Conservation (phyloP, 2,888 invertebrate species). For the Sesamia inferens region DNA sequence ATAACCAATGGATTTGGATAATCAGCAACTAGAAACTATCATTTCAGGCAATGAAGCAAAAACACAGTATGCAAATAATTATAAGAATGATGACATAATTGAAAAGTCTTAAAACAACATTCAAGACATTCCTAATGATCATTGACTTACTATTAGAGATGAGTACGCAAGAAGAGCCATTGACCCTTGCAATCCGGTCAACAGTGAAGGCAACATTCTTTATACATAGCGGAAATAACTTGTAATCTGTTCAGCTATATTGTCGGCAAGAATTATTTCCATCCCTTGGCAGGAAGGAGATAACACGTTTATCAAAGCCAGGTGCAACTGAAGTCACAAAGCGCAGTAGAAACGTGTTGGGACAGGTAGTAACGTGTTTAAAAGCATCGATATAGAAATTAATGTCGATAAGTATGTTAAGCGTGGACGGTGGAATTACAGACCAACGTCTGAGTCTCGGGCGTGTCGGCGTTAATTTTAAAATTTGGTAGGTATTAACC, state of each 20-base stretch:
- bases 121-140: conserved; percentile 13
- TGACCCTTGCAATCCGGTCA: conserved; percentile 37
- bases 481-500: neutral
- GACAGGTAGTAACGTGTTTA: conserved; percentile 50
- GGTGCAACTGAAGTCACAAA: conserved; percentile 36
- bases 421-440: neutral
- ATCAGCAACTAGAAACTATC: neutral
- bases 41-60: neutral
- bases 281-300: conserved; percentile 37
- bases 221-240: conserved; percentile 44
- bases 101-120: neutral
- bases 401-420: conserved; percentile 19
- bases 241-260: conserved; percentile 27
- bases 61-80: neutral
- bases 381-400: conserved; percentile 25
- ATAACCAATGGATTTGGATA: neutral
- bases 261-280: conserved; percentile 1
- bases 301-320: conserved; percentile 54
- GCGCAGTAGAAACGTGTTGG: conserved; percentile 32
- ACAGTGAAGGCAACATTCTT: conserved; percentile 38
- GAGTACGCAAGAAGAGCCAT: conserved; percentile 28
- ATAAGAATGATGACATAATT: neutral
- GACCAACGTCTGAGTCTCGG: neutral
- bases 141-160: conserved; percentile 27
- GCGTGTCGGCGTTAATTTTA: neutral